Conservation (phyloP, 2,888 invertebrate genomes). For the Ophion slaviceki region DNA sequence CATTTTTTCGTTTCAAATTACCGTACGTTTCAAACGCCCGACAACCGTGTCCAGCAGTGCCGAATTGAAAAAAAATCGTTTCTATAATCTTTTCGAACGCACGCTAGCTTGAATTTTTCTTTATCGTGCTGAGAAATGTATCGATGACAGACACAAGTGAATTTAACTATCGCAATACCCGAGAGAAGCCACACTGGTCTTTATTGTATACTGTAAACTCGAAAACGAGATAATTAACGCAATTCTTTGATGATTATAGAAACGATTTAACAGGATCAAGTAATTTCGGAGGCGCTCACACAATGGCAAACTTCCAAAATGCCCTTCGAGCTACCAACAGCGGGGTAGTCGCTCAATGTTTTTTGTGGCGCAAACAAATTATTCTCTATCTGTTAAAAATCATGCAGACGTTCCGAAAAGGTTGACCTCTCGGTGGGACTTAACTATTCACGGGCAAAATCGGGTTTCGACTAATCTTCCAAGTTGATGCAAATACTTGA, state of each 20-base stretch:
- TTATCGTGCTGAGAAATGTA: neutral
- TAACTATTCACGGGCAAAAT: too few species aligned
- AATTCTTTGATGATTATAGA: neutral
- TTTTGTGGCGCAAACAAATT: too few species aligned
- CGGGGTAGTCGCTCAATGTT: too few species aligned
- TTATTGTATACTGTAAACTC: neutral
- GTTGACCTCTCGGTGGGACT: too few species aligned
- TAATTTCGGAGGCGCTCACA: neutral
- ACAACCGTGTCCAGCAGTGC: neutral
- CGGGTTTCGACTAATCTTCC: too few species aligned
- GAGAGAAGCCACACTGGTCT: too few species aligned
- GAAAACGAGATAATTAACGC: neutral
- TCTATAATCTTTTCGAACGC: neutral
- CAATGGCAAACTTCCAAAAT: too few species aligned
- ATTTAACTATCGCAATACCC: neutral
- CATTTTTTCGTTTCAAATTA: slow-evolving; percentile 3
- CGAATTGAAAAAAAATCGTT: slow-evolving; percentile 1
- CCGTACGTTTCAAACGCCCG: neutral
- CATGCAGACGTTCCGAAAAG: too few species aligned
- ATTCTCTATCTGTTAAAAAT: too few species aligned
- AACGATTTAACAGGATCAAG: neutral
- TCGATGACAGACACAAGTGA: neutral
- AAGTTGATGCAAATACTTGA: too few species aligned
- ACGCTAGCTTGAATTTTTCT: neutral
- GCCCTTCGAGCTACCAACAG: too few species aligned